Percentiles rank a stretch among this genome's conserved stretches.
Conservation (phyloP, 1,140 invertebrate genomes). For the Arion vulgaris region DNA sequence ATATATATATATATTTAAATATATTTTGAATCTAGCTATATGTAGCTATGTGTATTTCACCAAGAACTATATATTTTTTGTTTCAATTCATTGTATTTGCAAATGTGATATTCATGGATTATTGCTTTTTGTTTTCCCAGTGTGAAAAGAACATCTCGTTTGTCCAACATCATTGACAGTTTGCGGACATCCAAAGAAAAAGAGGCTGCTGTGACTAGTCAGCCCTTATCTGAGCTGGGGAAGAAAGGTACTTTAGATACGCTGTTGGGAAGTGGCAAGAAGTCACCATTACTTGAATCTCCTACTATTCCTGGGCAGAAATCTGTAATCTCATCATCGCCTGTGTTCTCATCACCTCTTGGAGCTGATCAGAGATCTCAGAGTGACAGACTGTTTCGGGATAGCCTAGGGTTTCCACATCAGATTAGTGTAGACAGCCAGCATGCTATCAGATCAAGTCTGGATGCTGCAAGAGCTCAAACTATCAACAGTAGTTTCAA, state of each 20-base stretch:
- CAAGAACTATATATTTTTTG: no score
- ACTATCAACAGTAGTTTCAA: slow-evolving; percentile 35
- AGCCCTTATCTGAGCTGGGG: neutral
- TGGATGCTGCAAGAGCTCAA: slow-evolving; percentile 36
- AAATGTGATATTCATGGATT: neutral
- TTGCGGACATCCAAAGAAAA: slow-evolving; percentile 49
- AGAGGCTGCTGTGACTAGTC: slow-evolving; percentile 14
- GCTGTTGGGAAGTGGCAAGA: slow-evolving; percentile 14
- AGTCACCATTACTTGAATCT: neutral
- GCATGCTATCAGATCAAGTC: slow-evolving; percentile 25
- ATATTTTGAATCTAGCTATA: no score
- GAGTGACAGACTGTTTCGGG: slow-evolving; percentile 19
- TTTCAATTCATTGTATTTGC: no score
- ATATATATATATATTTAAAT: no score
- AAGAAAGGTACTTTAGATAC: slow-evolving; percentile 29
- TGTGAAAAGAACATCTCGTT: slow-evolving; percentile 39
- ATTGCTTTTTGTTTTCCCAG: neutral
- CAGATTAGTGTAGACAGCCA: slow-evolving; percentile 33
- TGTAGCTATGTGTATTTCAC: no score
- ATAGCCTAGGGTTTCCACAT: slow-evolving; percentile 15
- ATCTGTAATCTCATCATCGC: slow-evolving; percentile 3
- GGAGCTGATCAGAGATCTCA: neutral
- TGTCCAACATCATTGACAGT: slow-evolving; percentile 53
- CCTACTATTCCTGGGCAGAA: neutral
- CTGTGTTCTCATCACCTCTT: slow-evolving; percentile 3